phyloP scores from a whole-genome alignment of 2,113 vertebrate species.

The Xiphophorus couchianus region DNA sequence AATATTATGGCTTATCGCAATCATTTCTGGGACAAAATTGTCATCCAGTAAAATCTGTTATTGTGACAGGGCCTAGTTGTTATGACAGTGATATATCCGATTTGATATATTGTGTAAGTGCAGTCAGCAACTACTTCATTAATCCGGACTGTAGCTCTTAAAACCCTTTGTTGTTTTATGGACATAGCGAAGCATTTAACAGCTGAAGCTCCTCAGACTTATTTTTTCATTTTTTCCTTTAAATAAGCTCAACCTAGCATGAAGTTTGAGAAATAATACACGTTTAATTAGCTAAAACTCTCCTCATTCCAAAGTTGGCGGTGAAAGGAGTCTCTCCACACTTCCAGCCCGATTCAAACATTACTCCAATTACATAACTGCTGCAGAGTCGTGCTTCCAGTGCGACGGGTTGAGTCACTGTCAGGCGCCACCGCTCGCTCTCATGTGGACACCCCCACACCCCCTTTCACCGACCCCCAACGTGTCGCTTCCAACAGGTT shows the following conservation, averaged over 20 bases:
- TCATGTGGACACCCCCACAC: slow-evolving; percentile 7
- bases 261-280: background rate
- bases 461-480: background rate
- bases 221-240: too few relatives aligned
- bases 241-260: background rate
- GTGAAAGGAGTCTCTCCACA: background rate
- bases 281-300: background rate
- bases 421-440: slow-evolving; percentile 5
- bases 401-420: slow-evolving; percentile 26
- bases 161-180: background rate
- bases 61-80: too few relatives aligned
- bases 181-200: background rate
- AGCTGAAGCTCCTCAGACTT: background rate
- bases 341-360: slow-evolving; percentile 21
- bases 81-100: too few relatives aligned
- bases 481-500: slow-evolving; percentile 21
- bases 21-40: too few relatives aligned
- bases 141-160: background rate
- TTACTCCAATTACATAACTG: slow-evolving; percentile 29
- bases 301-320: background rate
- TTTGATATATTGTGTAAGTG: too few relatives aligned
- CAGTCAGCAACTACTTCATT: background rate
- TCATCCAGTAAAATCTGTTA: too few relatives aligned
- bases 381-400: slow-evolving; percentile 31
- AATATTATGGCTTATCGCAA: too few relatives aligned